Evolutionary conservation across 1,140 invertebrate genomes (phyloP).

Genomic region (Batillaria attramentaria): DNA sequence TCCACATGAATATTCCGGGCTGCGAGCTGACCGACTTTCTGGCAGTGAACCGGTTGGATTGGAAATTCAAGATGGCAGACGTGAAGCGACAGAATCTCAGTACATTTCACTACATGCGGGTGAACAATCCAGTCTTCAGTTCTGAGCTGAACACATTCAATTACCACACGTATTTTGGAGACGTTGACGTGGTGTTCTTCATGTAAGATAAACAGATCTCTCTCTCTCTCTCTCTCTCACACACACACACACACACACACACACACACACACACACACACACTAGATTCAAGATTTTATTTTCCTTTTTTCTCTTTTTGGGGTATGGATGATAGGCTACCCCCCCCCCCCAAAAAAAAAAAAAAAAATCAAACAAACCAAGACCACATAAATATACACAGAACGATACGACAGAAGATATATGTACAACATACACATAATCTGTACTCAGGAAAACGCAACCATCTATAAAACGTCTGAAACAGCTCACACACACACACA

Average conservation of each 20-base stretch:
- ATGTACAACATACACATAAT: too few relatives aligned
- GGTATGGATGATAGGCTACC: background rate
- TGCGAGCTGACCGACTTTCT: slow-evolving; percentile 16
- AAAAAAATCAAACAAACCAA: too few relatives aligned
- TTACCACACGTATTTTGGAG: background rate
- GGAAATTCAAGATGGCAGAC: slow-evolving; percentile 3
- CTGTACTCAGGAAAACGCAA: too few relatives aligned
- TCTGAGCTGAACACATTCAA: background rate
- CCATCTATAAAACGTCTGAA: background rate
- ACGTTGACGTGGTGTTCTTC: background rate
- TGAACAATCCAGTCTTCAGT: background rate
- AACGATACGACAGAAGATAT: too few relatives aligned
- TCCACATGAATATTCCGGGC: background rate
- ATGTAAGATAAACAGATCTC: background rate
- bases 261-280: background rate
- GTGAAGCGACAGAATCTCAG: background rate
- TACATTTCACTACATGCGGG: background rate
- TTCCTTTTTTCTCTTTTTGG: background rate
- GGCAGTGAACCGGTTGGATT: slow-evolving; percentile 12
- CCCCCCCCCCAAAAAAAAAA: too few relatives aligned
- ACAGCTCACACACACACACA: too few relatives aligned
- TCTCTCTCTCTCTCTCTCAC: background rate
- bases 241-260: background rate
- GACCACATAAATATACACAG: too few relatives aligned
- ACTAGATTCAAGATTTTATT: too few relatives aligned